phyloP scores from a whole-genome alignment of 2,888 invertebrate genomes.

The Linnaemya tessellans region DNA sequence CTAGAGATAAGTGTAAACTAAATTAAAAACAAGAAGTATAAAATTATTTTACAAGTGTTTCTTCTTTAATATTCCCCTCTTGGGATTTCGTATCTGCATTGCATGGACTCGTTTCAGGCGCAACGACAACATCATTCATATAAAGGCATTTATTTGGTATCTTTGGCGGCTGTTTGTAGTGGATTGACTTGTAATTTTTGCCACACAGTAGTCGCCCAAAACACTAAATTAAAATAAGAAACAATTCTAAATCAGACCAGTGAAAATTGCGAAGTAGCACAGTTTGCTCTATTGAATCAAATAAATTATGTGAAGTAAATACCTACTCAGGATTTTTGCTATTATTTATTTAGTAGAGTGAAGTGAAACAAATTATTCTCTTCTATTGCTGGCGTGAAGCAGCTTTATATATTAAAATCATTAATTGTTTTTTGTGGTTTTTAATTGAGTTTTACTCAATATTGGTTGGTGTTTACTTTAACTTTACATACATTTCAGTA shows the following conservation, averaged over 20 bases:
- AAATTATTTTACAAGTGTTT: conserved; percentile 40
- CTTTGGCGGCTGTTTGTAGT: background rate
- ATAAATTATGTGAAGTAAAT: background rate
- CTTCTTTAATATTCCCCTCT: conserved; percentile 12
- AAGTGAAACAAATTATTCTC: background rate
- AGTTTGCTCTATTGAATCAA: background rate
- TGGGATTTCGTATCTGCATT: background rate
- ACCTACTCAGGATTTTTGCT: background rate
- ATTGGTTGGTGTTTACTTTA: background rate
- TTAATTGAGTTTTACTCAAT: background rate
- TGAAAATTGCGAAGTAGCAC: background rate
- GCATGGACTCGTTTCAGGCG: background rate
- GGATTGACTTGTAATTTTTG: background rate
- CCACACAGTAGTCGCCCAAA: conserved; percentile 30
- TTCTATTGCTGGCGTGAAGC: background rate
- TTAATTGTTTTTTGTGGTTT: background rate
- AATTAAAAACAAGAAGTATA: conserved; percentile 44
- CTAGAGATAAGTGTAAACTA: background rate
- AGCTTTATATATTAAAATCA: background rate
- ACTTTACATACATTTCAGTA: background rate
- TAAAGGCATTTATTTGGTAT: conserved; percentile 28
- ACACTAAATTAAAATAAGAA: conserved; percentile 39
- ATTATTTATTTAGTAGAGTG: background rate
- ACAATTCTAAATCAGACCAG: conserved; percentile 13
- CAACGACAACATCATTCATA: conserved; percentile 22